Conservation (phyloP, 2,888 invertebrate genomes). For the Graphium colonna region DNA sequence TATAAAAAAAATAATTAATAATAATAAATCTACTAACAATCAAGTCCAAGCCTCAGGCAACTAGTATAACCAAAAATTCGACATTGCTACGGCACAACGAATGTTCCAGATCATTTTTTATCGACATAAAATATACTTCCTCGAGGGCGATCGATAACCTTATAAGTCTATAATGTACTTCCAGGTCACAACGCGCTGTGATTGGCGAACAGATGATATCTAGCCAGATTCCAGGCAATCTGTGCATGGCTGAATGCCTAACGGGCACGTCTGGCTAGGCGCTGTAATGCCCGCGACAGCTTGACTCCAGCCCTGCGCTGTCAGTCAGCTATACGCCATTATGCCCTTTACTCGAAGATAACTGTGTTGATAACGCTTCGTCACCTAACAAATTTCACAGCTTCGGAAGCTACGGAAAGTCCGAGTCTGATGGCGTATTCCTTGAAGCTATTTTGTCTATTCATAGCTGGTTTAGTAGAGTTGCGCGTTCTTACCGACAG, state of each 20-base stretch:
- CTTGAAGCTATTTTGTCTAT: background rate
- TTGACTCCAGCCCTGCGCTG: constrained; percentile 47
- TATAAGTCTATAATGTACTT: constrained; percentile 14
- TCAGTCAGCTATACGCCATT: constrained; percentile 61
- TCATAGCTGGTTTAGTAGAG: background rate
- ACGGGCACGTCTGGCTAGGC: constrained; percentile 56
- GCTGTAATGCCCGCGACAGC: constrained; percentile 46
- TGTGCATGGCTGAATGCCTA: constrained; percentile 65
- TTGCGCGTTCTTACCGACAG: no score
- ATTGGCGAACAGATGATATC: constrained; percentile 60
- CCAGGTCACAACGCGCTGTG: constrained; percentile 13
- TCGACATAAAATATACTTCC: no score
- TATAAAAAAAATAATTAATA: no score
- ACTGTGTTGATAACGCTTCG: constrained; percentile 44
- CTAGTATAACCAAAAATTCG: no score
- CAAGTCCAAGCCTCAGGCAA: no score
- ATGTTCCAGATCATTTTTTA: background rate
- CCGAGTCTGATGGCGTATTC: no score
- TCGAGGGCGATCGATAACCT: constrained; percentile 3
- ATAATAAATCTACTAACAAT: no score
- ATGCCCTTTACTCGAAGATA: constrained; percentile 47
- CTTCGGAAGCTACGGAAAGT: background rate
- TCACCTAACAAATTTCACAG: constrained; percentile 49
- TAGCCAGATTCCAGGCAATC: constrained; percentile 62
- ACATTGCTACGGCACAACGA: no score